phyloP scores from a whole-genome alignment of 2,888 invertebrate genomes.

The Bibio marci region DNA sequence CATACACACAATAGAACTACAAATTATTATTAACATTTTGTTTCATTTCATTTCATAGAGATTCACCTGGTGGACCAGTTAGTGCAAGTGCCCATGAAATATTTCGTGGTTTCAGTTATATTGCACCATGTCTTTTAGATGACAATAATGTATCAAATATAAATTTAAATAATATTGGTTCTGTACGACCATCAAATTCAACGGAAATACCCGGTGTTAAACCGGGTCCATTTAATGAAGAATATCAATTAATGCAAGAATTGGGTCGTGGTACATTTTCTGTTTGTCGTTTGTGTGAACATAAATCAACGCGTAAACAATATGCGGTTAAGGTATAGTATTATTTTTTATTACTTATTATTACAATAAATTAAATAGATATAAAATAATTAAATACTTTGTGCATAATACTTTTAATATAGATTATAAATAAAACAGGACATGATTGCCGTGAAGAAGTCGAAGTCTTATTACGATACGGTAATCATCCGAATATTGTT shows the following conservation, averaged over 20 bases:
- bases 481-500: conserved; percentile 89
- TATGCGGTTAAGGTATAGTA: conserved; percentile 72
- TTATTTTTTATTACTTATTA: no score
- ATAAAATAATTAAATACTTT: no score
- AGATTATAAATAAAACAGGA: conserved; percentile 77
- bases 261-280: conserved; percentile 91
- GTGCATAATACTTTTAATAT: no score
- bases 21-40: no score
- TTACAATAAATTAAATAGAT: no score
- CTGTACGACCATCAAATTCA: background rate
- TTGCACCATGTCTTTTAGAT: conserved; percentile 79
- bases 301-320: conserved; percentile 70
- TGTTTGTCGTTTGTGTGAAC: conserved; percentile 79
- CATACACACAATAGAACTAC: no score
- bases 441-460: conserved; percentile 95
- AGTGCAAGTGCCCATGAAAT: conserved; percentile 97
- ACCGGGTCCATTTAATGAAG: conserved; percentile 59
- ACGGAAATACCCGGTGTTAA: conserved; percentile 20
- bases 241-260: conserved; percentile 83
- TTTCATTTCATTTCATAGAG: conserved; percentile 34
- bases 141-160: conserved; percentile 15
- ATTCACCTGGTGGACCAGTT: conserved; percentile 95
- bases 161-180: no score
- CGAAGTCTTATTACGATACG: conserved; percentile 87
- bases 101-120: conserved; percentile 92